Percentiles rank a stretch among this genome's conserved stretches.
Conservation (phyloP, 2,888 invertebrate genomes). For the Agrotis clavis region DNA sequence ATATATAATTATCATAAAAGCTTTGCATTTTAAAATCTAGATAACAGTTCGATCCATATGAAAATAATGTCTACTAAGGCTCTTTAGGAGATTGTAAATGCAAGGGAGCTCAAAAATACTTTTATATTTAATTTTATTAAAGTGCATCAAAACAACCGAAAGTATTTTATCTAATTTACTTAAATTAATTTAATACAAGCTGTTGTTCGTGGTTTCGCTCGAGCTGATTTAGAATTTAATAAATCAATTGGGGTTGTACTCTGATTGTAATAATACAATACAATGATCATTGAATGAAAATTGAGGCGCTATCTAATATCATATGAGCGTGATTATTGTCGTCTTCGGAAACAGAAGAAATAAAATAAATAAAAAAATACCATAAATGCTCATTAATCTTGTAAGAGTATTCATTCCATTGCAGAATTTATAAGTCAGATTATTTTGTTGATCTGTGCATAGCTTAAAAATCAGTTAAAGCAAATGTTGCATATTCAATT, state of each 20-base stretch:
- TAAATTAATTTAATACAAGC: too few relatives aligned
- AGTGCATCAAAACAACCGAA: too few relatives aligned
- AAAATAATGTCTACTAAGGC: neutral
- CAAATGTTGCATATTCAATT: neutral
- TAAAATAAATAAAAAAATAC: too few relatives aligned
- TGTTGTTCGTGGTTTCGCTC: too few relatives aligned
- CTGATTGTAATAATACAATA: too few relatives aligned
- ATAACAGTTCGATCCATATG: conserved; percentile 19
- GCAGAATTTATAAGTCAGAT: neutral
- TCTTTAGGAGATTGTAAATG: neutral
- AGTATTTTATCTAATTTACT: too few relatives aligned
- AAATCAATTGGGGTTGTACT: too few relatives aligned
- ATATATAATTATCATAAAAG: conserved; percentile 36
- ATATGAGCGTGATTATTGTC: too few relatives aligned
- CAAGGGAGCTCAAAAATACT: neutral
- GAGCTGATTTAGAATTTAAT: too few relatives aligned
- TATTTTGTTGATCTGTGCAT: neutral
- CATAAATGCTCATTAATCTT: neutral
- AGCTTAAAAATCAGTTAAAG: neutral
- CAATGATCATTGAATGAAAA: too few relatives aligned
- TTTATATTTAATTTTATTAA: neutral
- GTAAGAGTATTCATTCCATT: neutral
- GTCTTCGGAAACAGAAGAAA: too few relatives aligned
- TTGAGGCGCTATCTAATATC: too few relatives aligned
- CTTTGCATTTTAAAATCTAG: conserved; percentile 41